Evolutionary conservation across 2,888 invertebrate species (phyloP), one percentile per base, ranked within the genome.

Genomic region (Pyrrhia umbra): DNA sequence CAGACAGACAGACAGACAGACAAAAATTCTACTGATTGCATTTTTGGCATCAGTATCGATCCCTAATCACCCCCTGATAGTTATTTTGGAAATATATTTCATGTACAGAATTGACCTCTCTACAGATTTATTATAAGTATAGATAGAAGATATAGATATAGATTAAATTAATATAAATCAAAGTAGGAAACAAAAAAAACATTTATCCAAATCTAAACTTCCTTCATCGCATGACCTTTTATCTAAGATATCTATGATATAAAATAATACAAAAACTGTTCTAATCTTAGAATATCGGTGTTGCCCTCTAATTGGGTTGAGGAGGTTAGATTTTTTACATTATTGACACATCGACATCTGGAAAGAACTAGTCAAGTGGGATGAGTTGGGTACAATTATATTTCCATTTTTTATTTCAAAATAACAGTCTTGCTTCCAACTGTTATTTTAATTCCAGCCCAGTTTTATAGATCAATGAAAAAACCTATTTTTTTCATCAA

Each of bases 401-500:
- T 34, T 30, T 13, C n/a, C 1, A 34, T 34, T 34, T 34, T 34
- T 34, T 23, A 34, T 34, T 13, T 9, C 34, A 34, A n/a, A 34
- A 34, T 34, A 34, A n/a, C 34, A n/a, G 8, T 34, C n/a, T n/a
- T 34, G 34, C n/a, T n/a, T n/a, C n/a, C 9, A 0, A 47, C 10
- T 10, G n/a, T 58, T 27, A 25, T 34, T 62, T 62, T 25, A 16
- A 50, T 43, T 15, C 2, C 23, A 40, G 21, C 50, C 37, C 15
- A 2, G 47, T 71, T 52, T 72, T 57, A 51, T 39, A 43, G 37
- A 59, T 72, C 67, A 66, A 73, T 73, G 42, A 54, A 72, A 65
- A 42, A 40, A 9, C 40, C 30, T 64, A n/a, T 72, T 70, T 75
- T 65, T 47, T 70, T 75, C 49, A 68, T 71, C 65, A 75, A 63